Percentiles rank a stretch among this genome's conserved stretches.
These are phyloP conservation scores for Apodemus sylvaticus DNA, from an alignment of 2,113 vertebrate genomes.

Conservation along the genomic window DNA sequence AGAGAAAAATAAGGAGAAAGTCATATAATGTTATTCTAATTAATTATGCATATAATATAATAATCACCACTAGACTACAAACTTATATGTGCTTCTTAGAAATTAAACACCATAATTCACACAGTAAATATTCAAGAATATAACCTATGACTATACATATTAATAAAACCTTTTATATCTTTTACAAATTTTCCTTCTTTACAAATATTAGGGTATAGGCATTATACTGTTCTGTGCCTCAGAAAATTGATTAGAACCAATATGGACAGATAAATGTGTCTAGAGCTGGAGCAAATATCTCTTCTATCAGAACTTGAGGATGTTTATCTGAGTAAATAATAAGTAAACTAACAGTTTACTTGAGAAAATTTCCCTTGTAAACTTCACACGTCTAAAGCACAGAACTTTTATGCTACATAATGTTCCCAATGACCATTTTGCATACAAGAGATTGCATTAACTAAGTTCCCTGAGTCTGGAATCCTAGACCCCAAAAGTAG, in stretches of 20 bases:
- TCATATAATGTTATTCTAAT: background rate
- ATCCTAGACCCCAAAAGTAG: background rate
- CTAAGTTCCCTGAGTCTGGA: background rate
- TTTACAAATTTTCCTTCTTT: background rate
- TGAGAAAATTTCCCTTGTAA: background rate
- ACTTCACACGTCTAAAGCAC: background rate
- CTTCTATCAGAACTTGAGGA: background rate
- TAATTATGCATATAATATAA: background rate
- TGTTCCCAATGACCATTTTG: too few relatives aligned
- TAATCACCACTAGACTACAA: rapidly evolving
- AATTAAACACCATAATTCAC: background rate
- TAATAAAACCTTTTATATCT: background rate
- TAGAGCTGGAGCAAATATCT: background rate
- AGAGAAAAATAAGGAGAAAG: background rate
- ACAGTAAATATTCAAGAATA: background rate
- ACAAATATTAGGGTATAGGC: background rate
- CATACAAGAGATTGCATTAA: background rate
- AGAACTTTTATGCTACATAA: background rate
- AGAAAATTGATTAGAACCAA: background rate
- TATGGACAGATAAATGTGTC: background rate
- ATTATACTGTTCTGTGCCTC: background rate
- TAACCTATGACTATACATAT: background rate
- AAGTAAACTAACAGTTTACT: background rate
- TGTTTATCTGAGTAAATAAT: background rate
- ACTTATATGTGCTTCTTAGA: background rate